These are phyloP conservation scores for Abscondita cerata DNA, from an alignment of 2,888 invertebrate species.

Conservation along the genomic window DNA sequence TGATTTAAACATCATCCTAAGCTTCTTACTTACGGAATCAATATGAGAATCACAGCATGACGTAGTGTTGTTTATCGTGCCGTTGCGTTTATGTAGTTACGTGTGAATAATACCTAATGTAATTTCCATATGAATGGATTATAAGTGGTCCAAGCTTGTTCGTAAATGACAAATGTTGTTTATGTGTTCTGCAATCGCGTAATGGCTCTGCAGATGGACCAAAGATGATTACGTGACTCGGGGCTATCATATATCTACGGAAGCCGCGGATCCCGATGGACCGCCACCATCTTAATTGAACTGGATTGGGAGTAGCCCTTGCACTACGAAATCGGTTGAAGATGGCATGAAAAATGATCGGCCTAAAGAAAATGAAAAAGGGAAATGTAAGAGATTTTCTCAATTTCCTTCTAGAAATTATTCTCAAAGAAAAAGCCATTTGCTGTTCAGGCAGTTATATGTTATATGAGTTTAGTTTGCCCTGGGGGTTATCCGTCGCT, in stretches of 20 bases:
- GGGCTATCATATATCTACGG: slow-evolving; percentile 46
- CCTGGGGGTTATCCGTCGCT: slow-evolving; percentile 38
- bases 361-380: slow-evolving; percentile 59
- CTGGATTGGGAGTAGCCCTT: slow-evolving; percentile 52
- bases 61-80: slow-evolving; percentile 33
- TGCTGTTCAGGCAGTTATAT: slow-evolving; percentile 51
- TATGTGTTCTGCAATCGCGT: slow-evolving; percentile 33
- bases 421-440: slow-evolving; percentile 56
- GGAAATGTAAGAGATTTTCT: slow-evolving; percentile 60
- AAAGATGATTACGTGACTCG: slow-evolving; percentile 44
- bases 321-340: slow-evolving; percentile 53
- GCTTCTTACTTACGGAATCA: slow-evolving; percentile 40
- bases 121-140: slow-evolving; percentile 35
- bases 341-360: slow-evolving; percentile 62
- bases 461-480: slow-evolving; percentile 44
- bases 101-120: slow-evolving; percentile 31
- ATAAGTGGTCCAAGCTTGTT: slow-evolving; percentile 22
- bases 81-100: slow-evolving; percentile 30
- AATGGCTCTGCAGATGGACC: slow-evolving; percentile 39
- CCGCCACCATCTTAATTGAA: slow-evolving; percentile 59
- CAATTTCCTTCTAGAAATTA: slow-evolving; percentile 60
- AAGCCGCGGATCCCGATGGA: slow-evolving; percentile 50
- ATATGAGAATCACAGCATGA: slow-evolving; percentile 37
- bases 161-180: slow-evolving; percentile 24
- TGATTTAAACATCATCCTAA: slow-evolving; percentile 40